Base-by-base conservation (phyloP, 2,888 invertebrate genomes). In the Oegoconia quadripuncta region DNA sequence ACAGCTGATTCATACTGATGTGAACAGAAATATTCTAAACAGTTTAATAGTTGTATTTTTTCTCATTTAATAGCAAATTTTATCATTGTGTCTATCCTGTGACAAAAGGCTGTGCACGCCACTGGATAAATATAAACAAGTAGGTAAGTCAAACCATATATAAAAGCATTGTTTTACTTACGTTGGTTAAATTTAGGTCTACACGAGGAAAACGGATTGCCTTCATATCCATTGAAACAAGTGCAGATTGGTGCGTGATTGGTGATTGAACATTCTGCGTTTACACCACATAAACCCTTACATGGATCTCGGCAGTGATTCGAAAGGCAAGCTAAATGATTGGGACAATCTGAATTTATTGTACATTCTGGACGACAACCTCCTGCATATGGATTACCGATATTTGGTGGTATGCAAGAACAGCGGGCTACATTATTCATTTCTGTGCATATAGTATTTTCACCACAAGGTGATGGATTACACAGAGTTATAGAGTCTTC, bases 231-330 rank as follows among this genome's bases (percentile, higher is more conserved):
- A 46, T 88, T 89, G 18, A 90, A 80, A 59, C 97, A 97, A 25
- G 93, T 91, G 65, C 97, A 97, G 5, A 92, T 90, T 12, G 96
- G 95, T 42, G 95, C 88, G 61, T 97, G 96, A 64, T 94, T 95
- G 2, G 92, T 91, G 0, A 95, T 95, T 20, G 89, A 88, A 64
- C 97, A 97, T 72, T 94, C 92, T 6, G 96, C 94, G 59, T 95
- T 95, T 0, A 91, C 72, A 3, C 96, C 96, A 63, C 97, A 97
- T 35, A 94, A 89, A 38, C 95, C 95, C 44, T 91, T 92, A 60
- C 96, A 97, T 4, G 96, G 96, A 79, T 96, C 93, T 55, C 95
- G 89, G 54, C 96, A 96, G 66, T 95, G 94, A 59, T 94, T 94
- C 40, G 94, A 93, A 30, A 95, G 88, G 67, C 96, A 96, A 23